A percentile compares a stretch with the other conserved stretches of the same genome.
phyloP scores from a whole-genome alignment of 2,797 vertebrate species.

The Hephaestus fuliginosus region DNA sequence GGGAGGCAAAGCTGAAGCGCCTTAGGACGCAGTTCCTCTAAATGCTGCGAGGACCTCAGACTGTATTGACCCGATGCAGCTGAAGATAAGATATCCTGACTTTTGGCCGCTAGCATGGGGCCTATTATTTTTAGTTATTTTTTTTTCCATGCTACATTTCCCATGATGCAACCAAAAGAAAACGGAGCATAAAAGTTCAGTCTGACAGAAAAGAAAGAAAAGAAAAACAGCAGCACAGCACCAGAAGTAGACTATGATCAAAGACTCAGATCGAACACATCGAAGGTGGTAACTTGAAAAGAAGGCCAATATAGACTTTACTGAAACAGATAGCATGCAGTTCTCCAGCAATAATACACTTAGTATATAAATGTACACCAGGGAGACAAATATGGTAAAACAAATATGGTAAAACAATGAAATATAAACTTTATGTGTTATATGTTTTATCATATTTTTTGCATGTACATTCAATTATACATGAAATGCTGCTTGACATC shows the following conservation, averaged over 20 bases:
- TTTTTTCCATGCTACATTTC: neutral
- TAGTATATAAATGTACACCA: too few species aligned
- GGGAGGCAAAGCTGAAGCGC: neutral
- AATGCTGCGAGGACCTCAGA: neutral
- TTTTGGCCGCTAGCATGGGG: neutral
- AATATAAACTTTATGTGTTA: too few species aligned
- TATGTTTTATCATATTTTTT: too few species aligned
- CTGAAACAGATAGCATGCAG: too few species aligned
- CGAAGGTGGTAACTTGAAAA: neutral
- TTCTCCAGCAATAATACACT: too few species aligned
- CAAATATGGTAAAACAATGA: too few species aligned
- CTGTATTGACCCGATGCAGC: neutral
- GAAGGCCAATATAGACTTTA: neutral
- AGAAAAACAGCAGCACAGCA: neutral
- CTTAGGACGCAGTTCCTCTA: neutral
- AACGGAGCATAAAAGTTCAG: neutral
- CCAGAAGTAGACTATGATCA: neutral
- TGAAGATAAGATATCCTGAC: neutral
- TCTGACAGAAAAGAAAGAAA: neutral
- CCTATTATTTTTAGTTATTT: too few species aligned
- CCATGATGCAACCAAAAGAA: neutral
- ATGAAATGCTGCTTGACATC: too few species aligned
- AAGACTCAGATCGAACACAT: neutral
- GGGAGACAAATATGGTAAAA: too few species aligned
- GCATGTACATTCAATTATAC: too few species aligned